Percentiles rank a stretch among this genome's conserved stretches.
These are phyloP conservation scores for Acrocyrtus sp. DNA, from an alignment of 2,888 invertebrate species.

Conservation along the genomic window DNA sequence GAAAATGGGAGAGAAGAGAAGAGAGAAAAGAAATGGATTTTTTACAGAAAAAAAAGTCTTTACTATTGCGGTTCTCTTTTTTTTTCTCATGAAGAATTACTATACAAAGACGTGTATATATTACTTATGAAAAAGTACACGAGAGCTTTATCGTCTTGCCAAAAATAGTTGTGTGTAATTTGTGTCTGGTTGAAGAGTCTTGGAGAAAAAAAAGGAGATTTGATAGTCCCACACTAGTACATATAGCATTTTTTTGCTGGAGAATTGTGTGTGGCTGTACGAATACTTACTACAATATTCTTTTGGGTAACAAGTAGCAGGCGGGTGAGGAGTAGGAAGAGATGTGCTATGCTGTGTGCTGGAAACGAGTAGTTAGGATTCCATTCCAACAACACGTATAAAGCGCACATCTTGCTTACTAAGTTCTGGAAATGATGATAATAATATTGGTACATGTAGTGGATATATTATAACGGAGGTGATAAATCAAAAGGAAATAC, in stretches of 20 bases:
- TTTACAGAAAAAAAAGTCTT: slow-evolving; percentile 32
- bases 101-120: background rate
- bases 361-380: slow-evolving; percentile 33
- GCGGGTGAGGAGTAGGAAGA: slow-evolving; percentile 4
- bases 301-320: slow-evolving; percentile 14
- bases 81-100: background rate
- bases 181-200: background rate
- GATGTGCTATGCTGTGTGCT: background rate
- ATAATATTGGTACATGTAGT: slow-evolving; percentile 14
- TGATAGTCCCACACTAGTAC: background rate
- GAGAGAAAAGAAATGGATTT: slow-evolving; percentile 42
- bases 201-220: background rate
- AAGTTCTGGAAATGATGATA: slow-evolving; percentile 1
- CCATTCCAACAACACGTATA: slow-evolving; percentile 20
- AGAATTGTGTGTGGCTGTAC: background rate
- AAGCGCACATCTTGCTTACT: background rate
- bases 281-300: background rate
- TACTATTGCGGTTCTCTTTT: slow-evolving; percentile 2
- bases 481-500: slow-evolving; percentile 24
- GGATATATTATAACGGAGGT: slow-evolving; percentile 6
- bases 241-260: background rate
- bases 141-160: background rate
- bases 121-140: background rate
- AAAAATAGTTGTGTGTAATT: slow-evolving; percentile 2
- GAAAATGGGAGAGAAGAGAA: slow-evolving; percentile 19